Evolutionary conservation across 1,140 invertebrate genomes (phyloP).

Genomic region (Sinella curviseta): DNA sequence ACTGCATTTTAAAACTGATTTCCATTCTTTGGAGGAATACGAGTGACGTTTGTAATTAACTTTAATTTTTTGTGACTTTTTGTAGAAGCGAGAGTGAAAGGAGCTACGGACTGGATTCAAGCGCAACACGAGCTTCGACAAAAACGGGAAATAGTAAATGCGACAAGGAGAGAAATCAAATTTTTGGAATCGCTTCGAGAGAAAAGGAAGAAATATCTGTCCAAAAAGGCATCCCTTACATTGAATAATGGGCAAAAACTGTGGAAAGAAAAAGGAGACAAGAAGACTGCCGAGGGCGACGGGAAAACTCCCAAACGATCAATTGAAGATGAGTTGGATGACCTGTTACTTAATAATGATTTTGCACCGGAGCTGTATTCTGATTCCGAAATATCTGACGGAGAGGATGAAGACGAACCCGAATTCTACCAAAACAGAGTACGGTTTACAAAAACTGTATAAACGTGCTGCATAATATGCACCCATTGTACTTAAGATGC

Average conservation of each 20-base stretch:
- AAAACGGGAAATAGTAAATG: slow-evolving; percentile 50
- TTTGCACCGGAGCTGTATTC: slow-evolving; percentile 58
- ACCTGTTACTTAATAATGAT: slow-evolving; percentile 55
- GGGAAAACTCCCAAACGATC: slow-evolving; percentile 50
- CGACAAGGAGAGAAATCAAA: slow-evolving; percentile 58
- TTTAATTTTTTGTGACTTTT: neutral
- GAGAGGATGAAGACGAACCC: slow-evolving; percentile 58
- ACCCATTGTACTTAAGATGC: no score
- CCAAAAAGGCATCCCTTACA: slow-evolving; percentile 48
- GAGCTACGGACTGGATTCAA: slow-evolving; percentile 40
- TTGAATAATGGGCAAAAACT: slow-evolving; percentile 47
- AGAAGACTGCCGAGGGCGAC: slow-evolving; percentile 45
- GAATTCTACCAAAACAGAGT: slow-evolving; percentile 43
- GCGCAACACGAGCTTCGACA: slow-evolving; percentile 42
- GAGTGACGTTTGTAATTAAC: slow-evolving; percentile 55
- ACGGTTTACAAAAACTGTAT: neutral
- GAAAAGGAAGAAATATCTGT: slow-evolving; percentile 51
- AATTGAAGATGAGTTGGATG: slow-evolving; percentile 53
- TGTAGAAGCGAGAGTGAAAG: slow-evolving; percentile 17
- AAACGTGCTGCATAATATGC: no score
- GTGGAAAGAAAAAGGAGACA: slow-evolving; percentile 52
- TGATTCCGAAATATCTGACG: slow-evolving; percentile 56
- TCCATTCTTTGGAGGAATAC: no score
- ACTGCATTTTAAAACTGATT: slow-evolving; percentile 62
- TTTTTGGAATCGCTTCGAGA: slow-evolving; percentile 60